Percentiles rank a stretch among this genome's conserved stretches.
Conservation (phyloP, 2,888 invertebrate species). For the Ornithoptera alexandrae region DNA sequence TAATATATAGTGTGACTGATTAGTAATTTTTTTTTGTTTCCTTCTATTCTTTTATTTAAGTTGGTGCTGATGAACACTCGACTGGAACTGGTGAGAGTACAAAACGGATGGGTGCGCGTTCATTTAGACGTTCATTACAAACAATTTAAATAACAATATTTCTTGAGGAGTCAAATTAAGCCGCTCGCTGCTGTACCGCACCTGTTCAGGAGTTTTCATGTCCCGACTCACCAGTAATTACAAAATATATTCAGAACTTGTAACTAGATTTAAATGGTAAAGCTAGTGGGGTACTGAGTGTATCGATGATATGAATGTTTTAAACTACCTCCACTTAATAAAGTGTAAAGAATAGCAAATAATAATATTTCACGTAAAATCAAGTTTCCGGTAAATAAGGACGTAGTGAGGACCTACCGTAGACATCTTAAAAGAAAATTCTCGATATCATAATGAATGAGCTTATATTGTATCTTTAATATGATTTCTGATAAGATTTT, state of each 20-base stretch:
- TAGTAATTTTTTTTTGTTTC: too few relatives aligned
- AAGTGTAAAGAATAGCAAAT: too few relatives aligned
- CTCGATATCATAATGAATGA: too few relatives aligned
- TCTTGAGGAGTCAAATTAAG: slow-evolving; percentile 55
- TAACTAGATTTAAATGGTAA: slow-evolving; percentile 80
- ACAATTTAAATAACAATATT: slow-evolving; percentile 54
- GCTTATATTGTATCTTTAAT: too few relatives aligned
- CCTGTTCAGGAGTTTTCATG: slow-evolving; percentile 65
- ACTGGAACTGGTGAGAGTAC: slow-evolving; percentile 12
- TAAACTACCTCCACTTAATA: too few relatives aligned
- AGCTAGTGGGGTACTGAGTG: slow-evolving; percentile 45
- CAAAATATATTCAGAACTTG: slow-evolving; percentile 79
- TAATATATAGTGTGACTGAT: too few relatives aligned
- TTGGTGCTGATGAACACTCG: slow-evolving; percentile 12
- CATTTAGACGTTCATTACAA: slow-evolving; percentile 24
- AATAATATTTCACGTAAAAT: too few relatives aligned
- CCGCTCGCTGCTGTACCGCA: slow-evolving; percentile 58
- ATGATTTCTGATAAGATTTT: too few relatives aligned
- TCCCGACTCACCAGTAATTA: slow-evolving; percentile 74
- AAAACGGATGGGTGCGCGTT: slow-evolving; percentile 15
- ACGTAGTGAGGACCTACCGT: too few relatives aligned
- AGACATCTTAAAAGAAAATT: too few relatives aligned
- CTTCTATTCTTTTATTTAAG: neutral
- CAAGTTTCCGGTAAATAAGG: too few relatives aligned
- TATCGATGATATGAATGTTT: neutral